phyloP scores from a whole-genome alignment of 2,113 vertebrate genomes.

The Mionectes macconnelli region DNA sequence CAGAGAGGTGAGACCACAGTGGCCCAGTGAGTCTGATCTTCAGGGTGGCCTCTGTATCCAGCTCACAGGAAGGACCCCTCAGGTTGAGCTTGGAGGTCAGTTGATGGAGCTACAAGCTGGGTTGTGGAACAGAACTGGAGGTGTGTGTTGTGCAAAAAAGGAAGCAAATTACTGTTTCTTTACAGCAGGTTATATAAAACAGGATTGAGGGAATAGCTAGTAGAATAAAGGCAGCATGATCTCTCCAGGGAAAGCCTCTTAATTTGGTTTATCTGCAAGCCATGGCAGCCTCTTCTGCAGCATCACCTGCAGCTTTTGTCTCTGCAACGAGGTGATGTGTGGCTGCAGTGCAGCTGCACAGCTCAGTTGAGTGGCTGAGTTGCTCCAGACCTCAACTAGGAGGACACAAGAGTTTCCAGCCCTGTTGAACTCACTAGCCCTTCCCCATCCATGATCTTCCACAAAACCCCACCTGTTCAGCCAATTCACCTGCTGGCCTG shows the following conservation, averaged over 20 bases:
- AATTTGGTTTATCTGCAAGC: neutral
- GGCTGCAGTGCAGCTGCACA: neutral
- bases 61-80: neutral
- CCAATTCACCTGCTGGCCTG: neutral
- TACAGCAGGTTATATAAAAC: neutral
- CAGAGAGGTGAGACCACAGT: accelerated
- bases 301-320: accelerated
- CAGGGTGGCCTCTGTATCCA: neutral
- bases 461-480: neutral
- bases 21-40: neutral
- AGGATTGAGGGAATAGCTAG: neutral
- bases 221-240: neutral
- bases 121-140: neutral
- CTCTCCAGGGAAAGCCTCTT: neutral
- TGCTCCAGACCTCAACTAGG: accelerated
- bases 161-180: neutral
- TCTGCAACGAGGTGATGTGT: accelerated
- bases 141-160: neutral
- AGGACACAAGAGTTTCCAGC: neutral
- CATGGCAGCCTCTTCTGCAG: neutral
- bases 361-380: neutral
- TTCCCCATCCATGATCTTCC: neutral
- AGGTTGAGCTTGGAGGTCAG: neutral
- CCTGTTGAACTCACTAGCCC: neutral
- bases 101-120: neutral